Conservation (phyloP, 1,140 invertebrate species). For the Campoletis sonorensis region DNA sequence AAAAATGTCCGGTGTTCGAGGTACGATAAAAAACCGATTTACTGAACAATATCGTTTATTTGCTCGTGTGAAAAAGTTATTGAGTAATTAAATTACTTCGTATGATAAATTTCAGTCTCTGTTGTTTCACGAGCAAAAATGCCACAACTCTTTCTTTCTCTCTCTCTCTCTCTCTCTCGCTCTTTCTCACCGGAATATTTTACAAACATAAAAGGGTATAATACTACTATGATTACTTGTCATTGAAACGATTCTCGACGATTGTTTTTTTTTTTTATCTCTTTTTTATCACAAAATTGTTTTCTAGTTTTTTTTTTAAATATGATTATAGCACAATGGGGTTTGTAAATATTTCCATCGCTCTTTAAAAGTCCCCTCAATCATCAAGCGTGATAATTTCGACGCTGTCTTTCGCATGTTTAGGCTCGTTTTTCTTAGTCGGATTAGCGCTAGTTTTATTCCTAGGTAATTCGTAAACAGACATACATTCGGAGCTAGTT, state of each 20-base stretch:
- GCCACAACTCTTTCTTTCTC: too few species aligned
- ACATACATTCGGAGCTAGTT: slow-evolving; percentile 54
- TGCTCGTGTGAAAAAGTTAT: slow-evolving; percentile 9
- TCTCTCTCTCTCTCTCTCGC: too few species aligned
- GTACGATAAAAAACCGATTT: neutral
- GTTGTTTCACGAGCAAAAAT: slow-evolving; percentile 10
- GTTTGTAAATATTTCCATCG: neutral
- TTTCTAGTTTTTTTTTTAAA: neutral
- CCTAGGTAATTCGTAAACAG: slow-evolving; percentile 64
- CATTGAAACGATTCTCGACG: neutral
- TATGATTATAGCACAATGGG: neutral
- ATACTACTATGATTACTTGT: neutral
- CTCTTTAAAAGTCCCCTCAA: slow-evolving; percentile 52
- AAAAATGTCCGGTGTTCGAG: slow-evolving; percentile 30
- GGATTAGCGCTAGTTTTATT: slow-evolving; percentile 48
- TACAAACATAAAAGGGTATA: neutral
- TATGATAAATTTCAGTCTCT: neutral
- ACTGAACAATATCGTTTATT: slow-evolving; percentile 8
- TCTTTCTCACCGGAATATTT: slow-evolving; percentile 7
- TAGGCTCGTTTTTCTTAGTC: slow-evolving; percentile 54
- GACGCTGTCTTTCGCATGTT: slow-evolving; percentile 66
- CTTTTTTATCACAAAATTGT: slow-evolving; percentile 22
- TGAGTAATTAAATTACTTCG: slow-evolving; percentile 10
- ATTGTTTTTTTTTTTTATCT: too few species aligned
- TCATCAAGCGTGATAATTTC: slow-evolving; percentile 75